Evolutionary conservation across 2,113 vertebrate species (phyloP).

Genomic region (Rhinopomastus cyanomelas): DNA sequence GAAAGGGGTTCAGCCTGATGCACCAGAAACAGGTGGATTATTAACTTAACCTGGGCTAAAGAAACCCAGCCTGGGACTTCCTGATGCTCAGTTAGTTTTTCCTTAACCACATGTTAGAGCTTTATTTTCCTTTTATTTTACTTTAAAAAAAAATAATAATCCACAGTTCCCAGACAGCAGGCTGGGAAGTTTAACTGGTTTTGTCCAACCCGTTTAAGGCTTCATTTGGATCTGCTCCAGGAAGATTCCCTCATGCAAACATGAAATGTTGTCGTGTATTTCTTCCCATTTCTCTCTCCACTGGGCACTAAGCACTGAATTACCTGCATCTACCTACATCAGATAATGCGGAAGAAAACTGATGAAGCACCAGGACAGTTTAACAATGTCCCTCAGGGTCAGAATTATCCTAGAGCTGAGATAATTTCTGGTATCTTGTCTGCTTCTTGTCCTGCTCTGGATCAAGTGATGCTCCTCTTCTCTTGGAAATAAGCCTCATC

Average conservation of each 20-base stretch:
- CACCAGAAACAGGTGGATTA: not conserved
- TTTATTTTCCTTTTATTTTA: not conserved
- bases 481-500: not conserved
- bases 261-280: not conserved
- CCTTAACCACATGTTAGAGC: not conserved
- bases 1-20: accelerated
- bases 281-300: not conserved
- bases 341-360: not conserved
- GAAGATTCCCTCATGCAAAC: not conserved
- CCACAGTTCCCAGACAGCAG: not conserved
- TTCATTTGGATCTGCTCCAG: not conserved
- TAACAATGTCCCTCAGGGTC: not conserved
- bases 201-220: not conserved
- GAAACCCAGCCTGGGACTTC: not conserved
- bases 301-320: not conserved
- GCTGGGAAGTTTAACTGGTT: not conserved
- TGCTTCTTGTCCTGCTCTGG: not conserved
- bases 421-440: not conserved
- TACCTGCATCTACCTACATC: not conserved
- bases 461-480: not conserved
- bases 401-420: not conserved
- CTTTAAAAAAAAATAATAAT: not conserved
- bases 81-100: not conserved
- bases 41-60: not conserved
- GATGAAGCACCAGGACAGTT: not conserved